Percentiles rank a stretch among this genome's conserved stretches.
phyloP scores from a whole-genome alignment of 2,888 invertebrate genomes.

The Tanytarsus gracilentus region DNA sequence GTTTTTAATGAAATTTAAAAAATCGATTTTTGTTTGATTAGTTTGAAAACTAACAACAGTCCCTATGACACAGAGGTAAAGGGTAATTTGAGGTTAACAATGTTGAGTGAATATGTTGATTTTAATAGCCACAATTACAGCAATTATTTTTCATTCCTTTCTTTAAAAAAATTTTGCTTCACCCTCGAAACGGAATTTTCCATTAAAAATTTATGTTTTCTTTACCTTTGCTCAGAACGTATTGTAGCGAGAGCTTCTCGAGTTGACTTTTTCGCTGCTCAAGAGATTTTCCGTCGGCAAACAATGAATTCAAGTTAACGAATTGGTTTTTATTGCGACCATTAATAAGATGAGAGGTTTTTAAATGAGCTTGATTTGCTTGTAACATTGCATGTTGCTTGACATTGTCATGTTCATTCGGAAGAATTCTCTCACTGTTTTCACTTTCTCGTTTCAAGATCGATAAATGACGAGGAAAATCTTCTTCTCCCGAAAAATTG shows the following conservation, averaged over 20 bases:
- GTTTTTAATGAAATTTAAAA: no score
- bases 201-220: no score
- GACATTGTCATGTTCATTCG: conserved; percentile 28
- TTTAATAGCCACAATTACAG: no score
- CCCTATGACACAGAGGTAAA: no score
- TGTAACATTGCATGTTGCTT: conserved; percentile 25
- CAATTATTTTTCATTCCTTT: no score
- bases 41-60: no score
- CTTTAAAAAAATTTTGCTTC: no score
- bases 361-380: conserved; percentile 27
- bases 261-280: conserved; percentile 9
- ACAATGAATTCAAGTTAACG: conserved; percentile 7
- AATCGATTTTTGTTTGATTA: no score
- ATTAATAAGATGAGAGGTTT: conserved; percentile 14
- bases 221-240: conserved; percentile 25
- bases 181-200: no score
- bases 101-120: no score
- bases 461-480: background rate
- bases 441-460: background rate
- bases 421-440: conserved; percentile 8
- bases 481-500: background rate
- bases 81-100: no score
- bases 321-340: conserved; percentile 18
- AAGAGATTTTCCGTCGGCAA: conserved; percentile 2
- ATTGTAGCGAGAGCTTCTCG: conserved; percentile 19